Conservation (phyloP, 1,140 invertebrate species). For the Diuraphis noxia region DNA sequence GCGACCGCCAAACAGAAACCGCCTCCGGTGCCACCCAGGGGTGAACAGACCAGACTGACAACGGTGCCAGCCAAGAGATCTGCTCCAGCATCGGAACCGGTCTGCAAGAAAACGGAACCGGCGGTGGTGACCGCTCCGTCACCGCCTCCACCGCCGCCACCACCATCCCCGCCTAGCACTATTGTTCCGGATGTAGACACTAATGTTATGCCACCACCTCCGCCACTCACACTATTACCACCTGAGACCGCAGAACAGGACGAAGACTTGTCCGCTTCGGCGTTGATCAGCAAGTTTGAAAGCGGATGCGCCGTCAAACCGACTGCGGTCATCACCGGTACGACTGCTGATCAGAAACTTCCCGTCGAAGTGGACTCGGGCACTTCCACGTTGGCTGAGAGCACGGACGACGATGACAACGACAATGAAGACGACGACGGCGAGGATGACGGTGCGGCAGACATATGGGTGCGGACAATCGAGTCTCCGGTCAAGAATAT, state of each 20-base stretch:
- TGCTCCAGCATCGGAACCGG: not conserved
- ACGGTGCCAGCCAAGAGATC: slow-evolving; percentile 54
- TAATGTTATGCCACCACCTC: not conserved
- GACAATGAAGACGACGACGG: slow-evolving; percentile 3
- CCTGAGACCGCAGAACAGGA: not conserved
- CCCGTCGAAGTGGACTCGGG: slow-evolving; percentile 37
- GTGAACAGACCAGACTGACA: slow-evolving; percentile 57
- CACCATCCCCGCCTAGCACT: not conserved
- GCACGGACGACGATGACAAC: not conserved
- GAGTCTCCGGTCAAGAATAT: slow-evolving; percentile 57
- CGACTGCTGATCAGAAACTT: not conserved
- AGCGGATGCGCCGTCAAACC: slow-evolving; percentile 27
- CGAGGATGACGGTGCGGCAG: slow-evolving; percentile 58
- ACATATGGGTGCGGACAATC: slow-evolving; percentile 58
- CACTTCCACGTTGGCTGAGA: slow-evolving; percentile 40
- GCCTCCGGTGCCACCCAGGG: slow-evolving; percentile 56
- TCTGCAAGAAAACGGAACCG: not conserved
- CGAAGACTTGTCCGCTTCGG: slow-evolving; percentile 20
- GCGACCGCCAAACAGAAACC: slow-evolving; percentile 56
- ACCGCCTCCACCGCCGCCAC: not conserved
- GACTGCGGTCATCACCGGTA: not conserved
- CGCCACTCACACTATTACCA: not conserved
- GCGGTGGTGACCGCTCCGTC: not conserved
- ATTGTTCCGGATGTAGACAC: not conserved
- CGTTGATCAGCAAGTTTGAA: slow-evolving; percentile 45